A percentile compares a stretch with the other conserved stretches of the same genome.
Evolutionary conservation across 2,888 invertebrate genomes (phyloP).

Genomic region (Polydesmus complanatus): DNA sequence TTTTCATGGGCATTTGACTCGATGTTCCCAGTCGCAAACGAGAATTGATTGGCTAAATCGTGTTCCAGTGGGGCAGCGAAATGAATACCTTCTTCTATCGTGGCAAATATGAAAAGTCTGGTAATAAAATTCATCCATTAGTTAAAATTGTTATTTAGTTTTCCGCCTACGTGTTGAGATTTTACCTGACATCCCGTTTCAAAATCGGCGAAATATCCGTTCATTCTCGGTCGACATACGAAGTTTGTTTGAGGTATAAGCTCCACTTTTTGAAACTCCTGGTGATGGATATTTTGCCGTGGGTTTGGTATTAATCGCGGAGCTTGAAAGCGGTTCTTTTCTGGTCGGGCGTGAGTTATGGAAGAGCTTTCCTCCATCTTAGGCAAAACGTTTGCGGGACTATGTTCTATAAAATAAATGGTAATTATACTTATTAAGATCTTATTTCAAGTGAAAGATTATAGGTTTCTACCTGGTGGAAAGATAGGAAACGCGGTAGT

Average conservation of each 20-base stretch:
- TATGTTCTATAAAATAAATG: too few relatives aligned
- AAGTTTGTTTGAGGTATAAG: background rate
- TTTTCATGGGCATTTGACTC: background rate
- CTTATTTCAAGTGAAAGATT: too few relatives aligned
- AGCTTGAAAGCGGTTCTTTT: too few relatives aligned
- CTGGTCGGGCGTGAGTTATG: too few relatives aligned
- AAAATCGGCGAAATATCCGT: conserved; percentile 1
- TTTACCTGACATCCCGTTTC: background rate
- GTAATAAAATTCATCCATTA: background rate
- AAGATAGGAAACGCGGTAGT: too few relatives aligned
- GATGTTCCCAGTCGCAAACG: background rate
- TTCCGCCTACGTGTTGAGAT: background rate
- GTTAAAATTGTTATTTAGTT: background rate
- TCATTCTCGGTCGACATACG: background rate
- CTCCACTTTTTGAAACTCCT: background rate
- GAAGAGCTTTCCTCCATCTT: too few relatives aligned
- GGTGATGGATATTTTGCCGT: background rate
- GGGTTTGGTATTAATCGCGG: background rate
- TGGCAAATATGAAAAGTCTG: conserved; percentile 1
- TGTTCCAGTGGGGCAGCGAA: background rate
- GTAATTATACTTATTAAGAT: too few relatives aligned
- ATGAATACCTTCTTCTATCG: background rate
- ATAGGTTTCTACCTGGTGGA: too few relatives aligned
- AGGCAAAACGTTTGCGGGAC: too few relatives aligned
- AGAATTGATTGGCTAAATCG: background rate